Conservation (phyloP, 2,113 vertebrate genomes). For the Brachyistius frenatus region DNA sequence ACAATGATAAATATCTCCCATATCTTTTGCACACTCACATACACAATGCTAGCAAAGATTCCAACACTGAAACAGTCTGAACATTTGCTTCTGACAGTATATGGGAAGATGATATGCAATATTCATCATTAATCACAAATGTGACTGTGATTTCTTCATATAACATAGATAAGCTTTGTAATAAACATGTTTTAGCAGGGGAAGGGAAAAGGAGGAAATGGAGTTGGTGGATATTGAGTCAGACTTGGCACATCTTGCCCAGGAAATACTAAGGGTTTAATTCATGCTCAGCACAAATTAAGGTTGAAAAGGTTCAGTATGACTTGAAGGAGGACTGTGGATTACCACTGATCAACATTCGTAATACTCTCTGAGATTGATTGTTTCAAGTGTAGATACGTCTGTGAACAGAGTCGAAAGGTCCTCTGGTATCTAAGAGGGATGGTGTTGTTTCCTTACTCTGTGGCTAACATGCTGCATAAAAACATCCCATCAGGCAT, state of each 20-base stretch:
- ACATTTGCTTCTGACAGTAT: conserved; percentile 1
- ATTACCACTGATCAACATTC: conserved; percentile 66
- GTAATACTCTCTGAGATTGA: conserved; percentile 60
- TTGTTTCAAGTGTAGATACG: conserved; percentile 47
- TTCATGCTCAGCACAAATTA: conserved; percentile 70
- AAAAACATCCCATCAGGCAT: conserved; percentile 11
- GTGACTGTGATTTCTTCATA: conserved; percentile 1
- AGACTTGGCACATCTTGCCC: conserved; percentile 31
- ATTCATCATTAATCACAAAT: conserved; percentile 28
- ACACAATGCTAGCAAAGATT: background rate
- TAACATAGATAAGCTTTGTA: conserved; percentile 1
- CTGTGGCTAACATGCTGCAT: conserved; percentile 15
- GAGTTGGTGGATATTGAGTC: conserved; percentile 21
- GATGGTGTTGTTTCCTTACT: conserved; percentile 35
- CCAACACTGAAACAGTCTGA: background rate
- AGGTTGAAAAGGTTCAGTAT: conserved; percentile 61
- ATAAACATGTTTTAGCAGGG: background rate
- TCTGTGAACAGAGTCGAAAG: conserved; percentile 37
- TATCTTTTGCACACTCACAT: background rate
- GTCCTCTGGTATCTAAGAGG: conserved; percentile 31
- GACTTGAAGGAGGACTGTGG: conserved; percentile 60
- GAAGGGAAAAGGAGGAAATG: background rate
- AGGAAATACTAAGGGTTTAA: conserved; percentile 60
- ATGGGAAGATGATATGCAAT: conserved; percentile 16
- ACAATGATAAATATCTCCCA: background rate